Percentiles rank a stretch among this genome's conserved stretches.
phyloP scores from a whole-genome alignment of 2,113 vertebrate species.

The Pimephales promelas region DNA sequence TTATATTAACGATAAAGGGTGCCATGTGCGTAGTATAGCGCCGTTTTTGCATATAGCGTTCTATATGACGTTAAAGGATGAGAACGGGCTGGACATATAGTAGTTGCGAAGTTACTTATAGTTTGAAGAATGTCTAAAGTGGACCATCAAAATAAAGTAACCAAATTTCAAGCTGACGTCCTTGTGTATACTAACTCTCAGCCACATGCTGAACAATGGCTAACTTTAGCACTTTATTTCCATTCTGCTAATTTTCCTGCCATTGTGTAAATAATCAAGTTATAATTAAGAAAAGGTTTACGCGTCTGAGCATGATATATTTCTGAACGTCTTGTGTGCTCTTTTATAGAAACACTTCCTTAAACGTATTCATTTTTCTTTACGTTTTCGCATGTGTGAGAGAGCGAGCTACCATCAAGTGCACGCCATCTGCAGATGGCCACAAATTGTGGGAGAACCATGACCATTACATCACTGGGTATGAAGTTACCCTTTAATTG shows the following conservation, averaged over 20 bases:
- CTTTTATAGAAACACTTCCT: conserved; percentile 4
- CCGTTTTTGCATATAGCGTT: too few relatives aligned
- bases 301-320: conserved; percentile 3
- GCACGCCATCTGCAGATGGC: conserved; percentile 51
- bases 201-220: neutral
- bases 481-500: conserved; percentile 61
- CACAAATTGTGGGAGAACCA: conserved; percentile 45
- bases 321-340: neutral
- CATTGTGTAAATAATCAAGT: conserved; percentile 24
- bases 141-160: too few relatives aligned
- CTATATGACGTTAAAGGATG: too few relatives aligned
- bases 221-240: conserved; percentile 18
- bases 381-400: neutral
- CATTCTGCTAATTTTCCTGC: conserved; percentile 9
- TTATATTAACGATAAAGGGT: too few relatives aligned
- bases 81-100: too few relatives aligned
- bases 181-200: neutral
- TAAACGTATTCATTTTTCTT: conserved; percentile 19
- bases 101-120: too few relatives aligned
- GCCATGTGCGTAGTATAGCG: too few relatives aligned
- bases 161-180: neutral
- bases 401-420: conserved; percentile 18
- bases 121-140: too few relatives aligned
- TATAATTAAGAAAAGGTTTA: conserved; percentile 8
- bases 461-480: conserved; percentile 65